These are phyloP conservation scores for Cisticola juncidis DNA, from an alignment of 2,113 vertebrate genomes.

Conservation along the genomic window DNA sequence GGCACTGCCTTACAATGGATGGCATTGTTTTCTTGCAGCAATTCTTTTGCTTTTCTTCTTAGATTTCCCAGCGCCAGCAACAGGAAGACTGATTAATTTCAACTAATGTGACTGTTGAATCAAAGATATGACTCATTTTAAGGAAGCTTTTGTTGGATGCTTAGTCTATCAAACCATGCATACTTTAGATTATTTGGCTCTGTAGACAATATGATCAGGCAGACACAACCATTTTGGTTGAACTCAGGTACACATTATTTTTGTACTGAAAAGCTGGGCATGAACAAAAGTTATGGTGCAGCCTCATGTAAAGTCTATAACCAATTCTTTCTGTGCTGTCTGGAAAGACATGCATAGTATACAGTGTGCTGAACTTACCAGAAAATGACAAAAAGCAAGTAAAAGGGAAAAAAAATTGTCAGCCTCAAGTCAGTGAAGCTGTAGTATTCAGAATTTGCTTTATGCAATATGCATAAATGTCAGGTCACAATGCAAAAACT, in stretches of 20 bases:
- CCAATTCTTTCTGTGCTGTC: background rate
- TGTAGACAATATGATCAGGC: background rate
- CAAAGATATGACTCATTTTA: constrained; percentile 67
- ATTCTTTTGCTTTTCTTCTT: constrained; percentile 54
- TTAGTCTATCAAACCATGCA: constrained; percentile 49
- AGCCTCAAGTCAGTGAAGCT: background rate
- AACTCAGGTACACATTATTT: background rate
- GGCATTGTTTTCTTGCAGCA: constrained; percentile 59
- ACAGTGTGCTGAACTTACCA: background rate
- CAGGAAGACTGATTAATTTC: constrained; percentile 62
- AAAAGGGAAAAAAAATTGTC: background rate
- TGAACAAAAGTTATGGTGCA: background rate
- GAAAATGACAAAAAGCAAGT: background rate
- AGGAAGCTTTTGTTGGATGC: constrained; percentile 58
- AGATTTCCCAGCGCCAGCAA: constrained; percentile 12
- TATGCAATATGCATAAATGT: constrained; percentile 46
- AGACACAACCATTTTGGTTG: background rate
- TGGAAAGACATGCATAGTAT: background rate
- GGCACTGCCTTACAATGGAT: constrained; percentile 63
- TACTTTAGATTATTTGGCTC: constrained; percentile 54
- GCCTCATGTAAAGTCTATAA: background rate
- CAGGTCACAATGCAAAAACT: background rate
- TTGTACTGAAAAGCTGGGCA: background rate
- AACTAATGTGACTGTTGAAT: constrained; percentile 48
- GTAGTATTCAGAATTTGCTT: background rate